These are phyloP conservation scores for Pasiphila rectangulata DNA, from an alignment of 2,888 invertebrate genomes.

Conservation along the genomic window DNA sequence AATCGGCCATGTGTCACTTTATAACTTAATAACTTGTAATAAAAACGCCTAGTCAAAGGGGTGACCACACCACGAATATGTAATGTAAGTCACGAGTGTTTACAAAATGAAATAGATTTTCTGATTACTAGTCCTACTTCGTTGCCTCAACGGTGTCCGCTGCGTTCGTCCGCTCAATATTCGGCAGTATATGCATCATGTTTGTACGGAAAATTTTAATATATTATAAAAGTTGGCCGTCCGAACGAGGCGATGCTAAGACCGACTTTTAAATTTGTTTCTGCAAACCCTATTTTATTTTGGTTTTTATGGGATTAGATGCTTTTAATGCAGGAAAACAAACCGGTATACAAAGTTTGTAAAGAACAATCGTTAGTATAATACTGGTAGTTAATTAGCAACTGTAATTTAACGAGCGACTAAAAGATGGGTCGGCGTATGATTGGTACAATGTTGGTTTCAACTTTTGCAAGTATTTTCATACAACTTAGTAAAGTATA, in stretches of 20 bases:
- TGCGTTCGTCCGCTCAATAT: constrained; percentile 33
- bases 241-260: constrained; percentile 39
- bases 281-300: constrained; percentile 46
- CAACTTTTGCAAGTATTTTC: no score
- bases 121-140: no score
- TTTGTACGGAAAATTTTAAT: constrained; percentile 59
- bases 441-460: no score
- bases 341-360: constrained; percentile 49
- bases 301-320: constrained; percentile 56
- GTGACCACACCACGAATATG: no score
- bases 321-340: constrained; percentile 49
- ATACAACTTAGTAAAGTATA: no score
- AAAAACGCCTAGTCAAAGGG: no score
- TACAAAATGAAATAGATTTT: no score
- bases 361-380: constrained; percentile 55
- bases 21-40: no score
- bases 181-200: constrained; percentile 50
- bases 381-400: constrained; percentile 48
- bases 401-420: constrained; percentile 35
- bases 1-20: no score
- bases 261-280: constrained; percentile 61
- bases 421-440: no score
- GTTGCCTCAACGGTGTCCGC: no score
- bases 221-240: constrained; percentile 62
- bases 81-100: no score